These are phyloP conservation scores for Lampris megalopsis DNA, from an alignment of 2,113 vertebrate species.

Conservation along the genomic window DNA sequence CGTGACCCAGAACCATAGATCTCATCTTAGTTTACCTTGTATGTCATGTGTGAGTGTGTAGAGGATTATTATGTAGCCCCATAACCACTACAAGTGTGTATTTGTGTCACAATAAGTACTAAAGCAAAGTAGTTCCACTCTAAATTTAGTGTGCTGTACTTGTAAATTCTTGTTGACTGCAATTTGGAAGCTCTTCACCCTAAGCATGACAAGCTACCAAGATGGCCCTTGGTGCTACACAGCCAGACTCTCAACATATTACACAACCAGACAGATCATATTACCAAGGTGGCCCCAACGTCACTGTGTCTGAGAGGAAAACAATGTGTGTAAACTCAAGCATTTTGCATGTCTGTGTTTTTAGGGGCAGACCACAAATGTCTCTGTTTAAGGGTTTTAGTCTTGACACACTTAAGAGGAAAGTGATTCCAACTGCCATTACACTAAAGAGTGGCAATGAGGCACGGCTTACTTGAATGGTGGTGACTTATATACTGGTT, in stretches of 20 bases:
- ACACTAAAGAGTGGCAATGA: not conserved
- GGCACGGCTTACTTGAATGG: not conserved
- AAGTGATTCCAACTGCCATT: not conserved
- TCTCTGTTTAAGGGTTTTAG: not conserved
- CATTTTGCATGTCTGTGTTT: slow-evolving; percentile 14
- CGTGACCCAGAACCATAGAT: too few relatives aligned
- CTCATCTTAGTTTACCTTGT: too few relatives aligned
- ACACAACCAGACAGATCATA: slow-evolving; percentile 14
- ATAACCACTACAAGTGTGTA: not conserved
- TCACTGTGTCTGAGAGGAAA: slow-evolving; percentile 1
- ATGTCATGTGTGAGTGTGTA: too few relatives aligned
- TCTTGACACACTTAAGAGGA: not conserved
- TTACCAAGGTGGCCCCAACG: not conserved
- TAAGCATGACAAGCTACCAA: slow-evolving; percentile 2
- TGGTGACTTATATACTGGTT: too few relatives aligned
- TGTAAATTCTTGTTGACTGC: not conserved
- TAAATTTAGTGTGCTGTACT: not conserved
- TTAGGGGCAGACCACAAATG: slow-evolving; percentile 37
- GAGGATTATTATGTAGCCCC: not conserved
- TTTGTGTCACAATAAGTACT: not conserved
- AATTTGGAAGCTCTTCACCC: slow-evolving; percentile 20
- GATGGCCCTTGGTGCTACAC: not conserved
- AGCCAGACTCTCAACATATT: not conserved
- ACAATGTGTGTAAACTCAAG: not conserved
- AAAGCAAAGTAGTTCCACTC: not conserved